Base-by-base conservation (phyloP, 2,113 vertebrate species). In the Gadus chalcogrammus region DNA sequence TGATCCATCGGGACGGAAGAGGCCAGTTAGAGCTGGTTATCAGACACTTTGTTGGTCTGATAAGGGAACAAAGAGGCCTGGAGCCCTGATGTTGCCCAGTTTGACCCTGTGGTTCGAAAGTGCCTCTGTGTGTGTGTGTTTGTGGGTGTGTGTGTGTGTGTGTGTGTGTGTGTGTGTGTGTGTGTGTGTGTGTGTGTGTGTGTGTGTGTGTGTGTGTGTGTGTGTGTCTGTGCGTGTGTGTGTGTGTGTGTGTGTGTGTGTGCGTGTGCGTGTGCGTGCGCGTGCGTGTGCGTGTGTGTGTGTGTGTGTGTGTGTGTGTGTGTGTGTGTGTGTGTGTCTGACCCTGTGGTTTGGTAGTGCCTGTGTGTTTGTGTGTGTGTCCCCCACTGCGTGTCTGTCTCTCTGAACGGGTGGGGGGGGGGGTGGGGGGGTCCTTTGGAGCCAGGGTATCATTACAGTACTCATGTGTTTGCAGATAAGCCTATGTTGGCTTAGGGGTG, bases 1-100 rank as follows among this genome's bases (percentile, higher is more conserved):
- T 48, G 42, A 48, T 9, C 42, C 42, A 48, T 48, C 5, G 12
- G 42, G 42, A 48, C 42, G 11, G 42, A 13, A 48, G 31, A 12
- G 69, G 68, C 61, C 66, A 68, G 75, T 76, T 55, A 71, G 71
- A 28, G 53, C 75, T 82, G 80, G 83, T 84, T 89, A 87, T 89
- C 84, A 87, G 68, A 24, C 83, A 84, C 75, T 85, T 85, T 85
- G 87, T 87, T 63, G 31, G 73, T 72, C 82, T 84, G 88, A 90
- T 82, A 84, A 86, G 87, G 81, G 76, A 85, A 90, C 86, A 91
- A 86, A 88, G 81, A 64, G 66, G 5, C 56, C 16, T 52, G 67
- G 73, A 72, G 74, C 87, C 91, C 91, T 92, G 88, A 92, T 85
- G 84, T 79, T 59, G 15, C 42, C 77, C 88, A 90, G 87, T 85